phyloP scores from a whole-genome alignment of 2,797 vertebrate species.

The Pangasius mekongensis region DNA sequence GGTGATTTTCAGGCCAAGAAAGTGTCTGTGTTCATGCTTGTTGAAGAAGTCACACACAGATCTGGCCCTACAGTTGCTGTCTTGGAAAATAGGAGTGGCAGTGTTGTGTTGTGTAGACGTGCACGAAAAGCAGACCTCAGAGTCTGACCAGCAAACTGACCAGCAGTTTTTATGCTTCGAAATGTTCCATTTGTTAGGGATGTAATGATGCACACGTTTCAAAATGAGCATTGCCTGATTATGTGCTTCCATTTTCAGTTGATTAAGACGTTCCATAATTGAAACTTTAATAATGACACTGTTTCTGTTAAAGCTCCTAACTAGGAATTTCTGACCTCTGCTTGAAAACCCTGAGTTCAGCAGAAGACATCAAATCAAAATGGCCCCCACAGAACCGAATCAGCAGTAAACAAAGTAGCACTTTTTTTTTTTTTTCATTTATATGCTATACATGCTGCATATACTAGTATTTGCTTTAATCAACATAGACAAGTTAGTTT shows the following conservation, averaged over 20 bases:
- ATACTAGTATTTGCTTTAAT: background rate
- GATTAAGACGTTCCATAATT: background rate
- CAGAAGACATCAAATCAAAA: background rate
- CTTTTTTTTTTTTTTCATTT: background rate
- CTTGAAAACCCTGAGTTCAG: background rate
- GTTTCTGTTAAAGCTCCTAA: background rate
- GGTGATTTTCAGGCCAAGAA: background rate
- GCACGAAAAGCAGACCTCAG: background rate
- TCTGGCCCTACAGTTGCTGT: background rate
- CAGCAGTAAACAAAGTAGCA: background rate
- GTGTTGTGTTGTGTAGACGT: background rate
- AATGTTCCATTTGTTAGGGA: background rate
- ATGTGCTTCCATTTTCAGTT: background rate
- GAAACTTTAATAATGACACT: background rate
- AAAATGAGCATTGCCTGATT: background rate
- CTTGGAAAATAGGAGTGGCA: background rate
- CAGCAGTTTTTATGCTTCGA: background rate
- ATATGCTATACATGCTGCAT: background rate
- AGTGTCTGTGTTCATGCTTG: background rate
- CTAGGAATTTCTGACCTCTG: background rate
- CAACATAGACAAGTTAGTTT: background rate
- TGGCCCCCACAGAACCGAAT: background rate
- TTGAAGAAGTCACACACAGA: background rate
- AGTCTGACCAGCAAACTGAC: background rate
- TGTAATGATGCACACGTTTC: background rate